A percentile compares a stretch with the other conserved stretches of the same genome.
These are phyloP conservation scores for Drosophila greeni DNA, from an alignment of 2,888 invertebrate genomes.

Conservation along the genomic window DNA sequence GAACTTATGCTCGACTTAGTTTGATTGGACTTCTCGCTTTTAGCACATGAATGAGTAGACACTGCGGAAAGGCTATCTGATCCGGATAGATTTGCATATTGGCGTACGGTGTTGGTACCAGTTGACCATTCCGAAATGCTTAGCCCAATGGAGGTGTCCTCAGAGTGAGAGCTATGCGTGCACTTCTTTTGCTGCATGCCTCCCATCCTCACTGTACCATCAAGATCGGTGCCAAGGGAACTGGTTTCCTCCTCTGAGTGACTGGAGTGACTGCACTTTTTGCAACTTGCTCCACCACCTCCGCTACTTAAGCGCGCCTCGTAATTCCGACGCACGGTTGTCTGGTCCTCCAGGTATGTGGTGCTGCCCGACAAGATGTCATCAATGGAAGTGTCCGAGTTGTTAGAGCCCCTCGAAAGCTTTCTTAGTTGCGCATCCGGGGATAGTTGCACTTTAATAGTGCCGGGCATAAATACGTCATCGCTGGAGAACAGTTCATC, in stretches of 20 bases:
- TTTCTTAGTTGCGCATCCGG: slow-evolving; percentile 80
- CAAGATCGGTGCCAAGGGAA: slow-evolving; percentile 87
- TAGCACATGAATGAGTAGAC: slow-evolving; percentile 81
- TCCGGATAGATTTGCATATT: slow-evolving; percentile 87
- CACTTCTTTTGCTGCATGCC: slow-evolving; percentile 88
- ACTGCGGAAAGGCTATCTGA: slow-evolving; percentile 82
- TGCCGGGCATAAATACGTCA: slow-evolving; percentile 83
- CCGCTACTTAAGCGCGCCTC: slow-evolving; percentile 80
- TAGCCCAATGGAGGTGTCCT: slow-evolving; percentile 91
- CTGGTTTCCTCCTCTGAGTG: slow-evolving; percentile 88
- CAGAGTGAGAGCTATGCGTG: slow-evolving; percentile 90
- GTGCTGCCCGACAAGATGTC: slow-evolving; percentile 81
- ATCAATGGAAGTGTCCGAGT: slow-evolving; percentile 83
- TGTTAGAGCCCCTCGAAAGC: slow-evolving; percentile 81
- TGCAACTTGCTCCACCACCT: slow-evolving; percentile 79
- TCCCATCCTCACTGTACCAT: slow-evolving; percentile 88
- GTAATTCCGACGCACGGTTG: slow-evolving; percentile 79
- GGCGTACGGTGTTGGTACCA: slow-evolving; percentile 90
- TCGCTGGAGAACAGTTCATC: slow-evolving; percentile 82
- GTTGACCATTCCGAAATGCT: slow-evolving; percentile 94
- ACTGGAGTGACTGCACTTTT: slow-evolving; percentile 84
- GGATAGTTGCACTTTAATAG: slow-evolving; percentile 81
- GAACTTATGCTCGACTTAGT: slow-evolving; percentile 82
- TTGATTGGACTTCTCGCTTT: slow-evolving; percentile 82
- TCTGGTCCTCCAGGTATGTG: slow-evolving; percentile 82